Evolutionary conservation across 1,140 invertebrate genomes (phyloP).

Genomic region (Pseudomyrmex cubaensis): DNA sequence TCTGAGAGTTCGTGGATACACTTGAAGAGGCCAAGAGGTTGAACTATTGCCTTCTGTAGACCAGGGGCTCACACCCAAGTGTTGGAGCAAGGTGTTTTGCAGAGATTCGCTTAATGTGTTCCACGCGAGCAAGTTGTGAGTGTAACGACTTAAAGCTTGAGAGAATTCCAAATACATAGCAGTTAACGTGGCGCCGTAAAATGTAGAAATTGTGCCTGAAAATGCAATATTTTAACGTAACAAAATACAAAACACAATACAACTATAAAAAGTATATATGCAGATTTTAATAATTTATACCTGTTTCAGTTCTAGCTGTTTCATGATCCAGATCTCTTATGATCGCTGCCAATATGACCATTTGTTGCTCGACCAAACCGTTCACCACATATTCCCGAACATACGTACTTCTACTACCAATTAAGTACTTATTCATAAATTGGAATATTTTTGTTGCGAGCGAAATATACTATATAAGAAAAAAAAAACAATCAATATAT

Average conservation of each 20-base stretch:
- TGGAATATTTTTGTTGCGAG: constrained; percentile 92
- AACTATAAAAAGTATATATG: neutral
- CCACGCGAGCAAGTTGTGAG: constrained; percentile 93
- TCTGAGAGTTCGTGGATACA: constrained; percentile 94
- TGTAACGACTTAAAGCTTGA: constrained; percentile 91
- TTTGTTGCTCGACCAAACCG: constrained; percentile 91
- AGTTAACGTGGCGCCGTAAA: constrained; percentile 89
- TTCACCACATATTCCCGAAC: constrained; percentile 86
- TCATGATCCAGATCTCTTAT: constrained; percentile 95
- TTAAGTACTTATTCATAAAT: constrained; percentile 89
- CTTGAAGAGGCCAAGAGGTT: constrained; percentile 92
- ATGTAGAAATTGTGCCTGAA: constrained; percentile 90
- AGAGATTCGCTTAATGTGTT: constrained; percentile 89
- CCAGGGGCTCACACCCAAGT: constrained; percentile 92
- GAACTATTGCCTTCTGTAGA: constrained; percentile 85
- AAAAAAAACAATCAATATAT: constrained; percentile 66
- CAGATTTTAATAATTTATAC: constrained; percentile 80
- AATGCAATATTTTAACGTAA: constrained; percentile 25
- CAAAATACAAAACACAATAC: neutral
- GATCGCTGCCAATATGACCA: constrained; percentile 92
- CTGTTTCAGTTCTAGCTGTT: constrained; percentile 91
- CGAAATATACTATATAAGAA: constrained; percentile 89
- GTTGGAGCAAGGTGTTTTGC: constrained; percentile 90
- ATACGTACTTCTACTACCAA: constrained; percentile 87
- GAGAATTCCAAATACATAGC: constrained; percentile 92